Base-by-base conservation (phyloP, 1,140 invertebrate species). In the Megathymus violae region DNA sequence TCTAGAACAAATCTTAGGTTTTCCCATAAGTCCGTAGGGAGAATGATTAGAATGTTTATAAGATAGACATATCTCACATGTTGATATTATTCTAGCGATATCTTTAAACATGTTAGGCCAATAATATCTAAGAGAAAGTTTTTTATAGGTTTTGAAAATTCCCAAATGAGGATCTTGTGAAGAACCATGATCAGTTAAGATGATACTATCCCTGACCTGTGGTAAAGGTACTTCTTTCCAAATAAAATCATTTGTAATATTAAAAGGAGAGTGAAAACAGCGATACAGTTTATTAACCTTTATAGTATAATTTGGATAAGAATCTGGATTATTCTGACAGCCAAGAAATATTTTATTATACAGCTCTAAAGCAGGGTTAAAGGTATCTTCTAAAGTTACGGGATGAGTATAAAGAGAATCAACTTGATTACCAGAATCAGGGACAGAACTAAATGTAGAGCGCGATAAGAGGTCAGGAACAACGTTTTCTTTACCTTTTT, bases 131-230 rank as follows among this genome's bases (percentile, higher is more conserved):
- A 62, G n/a, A 5, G 9, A 0, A 10, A 69, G 43, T 15, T 66
- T 14, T 11, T 50, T 48, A 13, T 63, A 71, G 0, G 82, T 82
- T 41, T 85, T 85, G 0, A 73, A 66, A 0, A 71, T 48, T 0
- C 78, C 82, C 1, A 74, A 13, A 62, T 85, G 82, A 2, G 75
- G 82, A 7, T 75, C 62, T n/a, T 41, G 60, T 13, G 74, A 69
- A 17, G 48, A 36, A 15, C 22, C 22, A 25, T 25, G 22, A 25
- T 3, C 3, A 25, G 3, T 25, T 3, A 3, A 25, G 22, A 25
- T 25, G 6, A 25, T 3, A 25, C 3, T 25, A 25, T 25, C 22
- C 3, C 22, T 3, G 6, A 6, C 3, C 6, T 3, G 6, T 3
- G 22, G 22, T 3, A 25, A 3, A 3, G 22, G 22, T 3, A 25